A percentile compares a stretch with the other conserved stretches of the same genome.
Evolutionary conservation across 2,113 vertebrate species (phyloP).

Genomic region (Tretioscincus oriximinensis): DNA sequence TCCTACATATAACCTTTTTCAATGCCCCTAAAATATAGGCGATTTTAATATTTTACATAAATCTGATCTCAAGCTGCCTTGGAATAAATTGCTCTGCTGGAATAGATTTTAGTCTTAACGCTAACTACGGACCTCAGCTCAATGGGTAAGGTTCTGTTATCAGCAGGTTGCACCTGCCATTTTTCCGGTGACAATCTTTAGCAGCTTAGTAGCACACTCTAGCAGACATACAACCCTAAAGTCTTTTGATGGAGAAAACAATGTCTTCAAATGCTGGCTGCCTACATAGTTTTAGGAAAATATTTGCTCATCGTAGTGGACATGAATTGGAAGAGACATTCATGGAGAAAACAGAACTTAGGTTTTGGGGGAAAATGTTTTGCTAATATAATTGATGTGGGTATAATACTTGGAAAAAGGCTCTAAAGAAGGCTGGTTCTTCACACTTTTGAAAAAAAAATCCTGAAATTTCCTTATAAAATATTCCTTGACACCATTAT

Average conservation of each 20-base stretch:
- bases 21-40: no score
- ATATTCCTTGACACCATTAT: constrained; percentile 31
- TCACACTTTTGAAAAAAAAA: constrained; percentile 22
- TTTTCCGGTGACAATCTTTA: not conserved
- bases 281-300: no score
- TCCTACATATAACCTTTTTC: not conserved
- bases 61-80: not conserved
- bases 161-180: not conserved
- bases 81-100: not conserved
- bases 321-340: not conserved
- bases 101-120: not conserved
- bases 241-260: no score
- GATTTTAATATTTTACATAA: not conserved
- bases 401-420: not conserved
- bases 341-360: not conserved
- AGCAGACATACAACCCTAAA: not conserved
- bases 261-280: no score
- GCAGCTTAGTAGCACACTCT: not conserved
- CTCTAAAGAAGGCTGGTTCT: not conserved
- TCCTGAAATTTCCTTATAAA: not conserved
- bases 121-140: not conserved
- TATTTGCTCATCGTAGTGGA: no score
- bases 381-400: not conserved
- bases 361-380: not conserved
- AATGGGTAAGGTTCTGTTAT: not conserved